Percentiles rank a stretch among this genome's conserved stretches.
Conservation (phyloP, 2,888 invertebrate genomes). For the Hetaerina titia region DNA sequence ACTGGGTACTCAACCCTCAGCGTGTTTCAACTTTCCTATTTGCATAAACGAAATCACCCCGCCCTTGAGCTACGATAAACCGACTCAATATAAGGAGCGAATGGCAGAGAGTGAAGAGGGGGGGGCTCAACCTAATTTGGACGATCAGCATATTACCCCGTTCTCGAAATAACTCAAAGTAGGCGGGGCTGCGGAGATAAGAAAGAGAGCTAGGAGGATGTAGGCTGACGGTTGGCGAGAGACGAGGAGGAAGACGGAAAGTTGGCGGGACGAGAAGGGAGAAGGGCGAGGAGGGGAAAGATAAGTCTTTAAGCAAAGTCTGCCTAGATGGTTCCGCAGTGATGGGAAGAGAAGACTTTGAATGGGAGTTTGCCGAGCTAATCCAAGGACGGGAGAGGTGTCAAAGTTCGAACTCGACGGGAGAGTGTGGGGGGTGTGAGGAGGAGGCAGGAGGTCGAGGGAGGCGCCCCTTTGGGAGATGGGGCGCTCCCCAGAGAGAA, state of each 20-base stretch:
- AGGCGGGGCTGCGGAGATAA: background rate
- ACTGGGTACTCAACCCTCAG: background rate
- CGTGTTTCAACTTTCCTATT: background rate
- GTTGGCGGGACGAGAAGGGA: background rate
- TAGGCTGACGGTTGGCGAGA: background rate
- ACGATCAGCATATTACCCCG: background rate
- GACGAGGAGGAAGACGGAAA: background rate
- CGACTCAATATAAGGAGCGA: background rate
- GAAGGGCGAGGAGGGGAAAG: background rate
- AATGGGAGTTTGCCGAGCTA: conserved; percentile 48
- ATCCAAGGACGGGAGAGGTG: conserved; percentile 26
- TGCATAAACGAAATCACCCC: background rate
- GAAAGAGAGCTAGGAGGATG: background rate
- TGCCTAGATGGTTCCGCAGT: background rate
- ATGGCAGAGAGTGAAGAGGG: background rate
- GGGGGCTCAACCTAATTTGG: background rate
- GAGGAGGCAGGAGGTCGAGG: background rate
- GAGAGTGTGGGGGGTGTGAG: background rate
- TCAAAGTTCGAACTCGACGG: conserved; percentile 24
- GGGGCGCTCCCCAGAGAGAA: background rate
- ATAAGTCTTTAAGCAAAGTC: conserved; percentile 41
- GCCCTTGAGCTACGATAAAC: background rate
- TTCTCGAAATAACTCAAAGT: conserved; percentile 20
- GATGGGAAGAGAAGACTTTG: conserved; percentile 13
- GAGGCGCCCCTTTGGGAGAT: background rate